Conservation (phyloP, 2,888 invertebrate genomes). For the Archips xylosteana region DNA sequence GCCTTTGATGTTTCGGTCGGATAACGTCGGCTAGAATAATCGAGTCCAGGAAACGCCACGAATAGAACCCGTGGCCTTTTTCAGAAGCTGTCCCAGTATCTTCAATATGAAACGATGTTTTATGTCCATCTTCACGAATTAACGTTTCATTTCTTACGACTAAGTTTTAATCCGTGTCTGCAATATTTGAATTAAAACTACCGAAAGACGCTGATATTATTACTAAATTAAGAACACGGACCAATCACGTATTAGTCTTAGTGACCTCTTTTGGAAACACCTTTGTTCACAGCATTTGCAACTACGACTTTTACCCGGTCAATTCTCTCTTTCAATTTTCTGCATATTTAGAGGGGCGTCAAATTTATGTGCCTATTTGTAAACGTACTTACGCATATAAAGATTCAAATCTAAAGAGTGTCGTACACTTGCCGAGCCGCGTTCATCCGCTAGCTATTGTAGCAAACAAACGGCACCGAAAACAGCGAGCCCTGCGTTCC, state of each 20-base stretch:
- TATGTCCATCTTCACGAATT: neutral
- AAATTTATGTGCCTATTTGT: neutral
- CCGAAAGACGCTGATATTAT: too few relatives aligned
- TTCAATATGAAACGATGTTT: constrained; percentile 21
- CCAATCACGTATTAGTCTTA: too few relatives aligned
- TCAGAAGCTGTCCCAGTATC: constrained; percentile 44
- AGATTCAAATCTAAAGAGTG: constrained; percentile 39
- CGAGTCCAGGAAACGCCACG: constrained; percentile 45
- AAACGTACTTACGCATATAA: neutral
- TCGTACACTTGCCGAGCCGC: constrained; percentile 37
- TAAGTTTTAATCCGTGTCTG: neutral
- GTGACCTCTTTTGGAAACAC: too few relatives aligned
- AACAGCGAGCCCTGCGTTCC: constrained; percentile 68
- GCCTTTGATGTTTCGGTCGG: constrained; percentile 13
- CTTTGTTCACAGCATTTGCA: too few relatives aligned
- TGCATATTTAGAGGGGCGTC: too few relatives aligned
- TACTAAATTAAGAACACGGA: too few relatives aligned
- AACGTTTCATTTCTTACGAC: neutral
- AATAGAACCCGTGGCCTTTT: constrained; percentile 46
- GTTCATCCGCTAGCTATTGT: constrained; percentile 41
- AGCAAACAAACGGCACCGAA: constrained; percentile 39
- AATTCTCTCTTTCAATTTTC: too few relatives aligned
- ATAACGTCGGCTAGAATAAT: constrained; percentile 18
- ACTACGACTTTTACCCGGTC: too few relatives aligned
- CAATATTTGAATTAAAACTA: neutral